Evolutionary conservation across 2,113 vertebrate species (phyloP).

Genomic region (Rutilus rutilus): DNA sequence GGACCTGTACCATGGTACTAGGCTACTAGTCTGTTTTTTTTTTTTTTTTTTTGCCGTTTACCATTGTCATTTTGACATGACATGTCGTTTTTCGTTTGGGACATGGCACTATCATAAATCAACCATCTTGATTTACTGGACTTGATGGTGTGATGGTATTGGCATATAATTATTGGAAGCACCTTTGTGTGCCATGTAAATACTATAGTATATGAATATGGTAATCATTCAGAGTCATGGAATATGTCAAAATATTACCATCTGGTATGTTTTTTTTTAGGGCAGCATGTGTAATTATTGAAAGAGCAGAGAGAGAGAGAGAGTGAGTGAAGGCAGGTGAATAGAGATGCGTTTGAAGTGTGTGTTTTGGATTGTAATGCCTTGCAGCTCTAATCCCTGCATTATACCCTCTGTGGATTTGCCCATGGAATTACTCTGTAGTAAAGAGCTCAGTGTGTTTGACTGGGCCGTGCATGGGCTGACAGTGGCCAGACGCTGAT

Average conservation of each 20-base stretch:
- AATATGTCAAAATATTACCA: neutral
- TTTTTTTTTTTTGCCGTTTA: neutral
- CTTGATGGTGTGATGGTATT: neutral
- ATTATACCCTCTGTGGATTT: constrained; percentile 49
- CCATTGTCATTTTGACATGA: neutral
- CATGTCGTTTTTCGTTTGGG: neutral
- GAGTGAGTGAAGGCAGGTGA: neutral
- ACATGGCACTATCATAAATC: neutral
- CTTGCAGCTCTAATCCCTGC: constrained; percentile 33
- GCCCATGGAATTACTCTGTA: constrained; percentile 34
- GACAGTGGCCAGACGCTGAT: neutral
- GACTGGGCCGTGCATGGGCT: neutral
- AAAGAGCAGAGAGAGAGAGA: neutral
- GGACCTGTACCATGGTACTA: neutral
- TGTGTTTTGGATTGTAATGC: constrained; percentile 29
- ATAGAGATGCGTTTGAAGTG: neutral
- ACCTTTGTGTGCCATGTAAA: neutral
- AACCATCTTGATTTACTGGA: neutral
- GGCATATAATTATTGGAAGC: neutral
- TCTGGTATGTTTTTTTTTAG: neutral
- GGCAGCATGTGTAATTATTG: neutral
- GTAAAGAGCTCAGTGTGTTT: neutral
- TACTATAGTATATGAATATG: neutral
- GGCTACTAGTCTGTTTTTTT: neutral
- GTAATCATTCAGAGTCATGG: neutral